These are phyloP conservation scores for Nannospalax galili DNA, from an alignment of 2,113 vertebrate genomes.

Conservation along the genomic window DNA sequence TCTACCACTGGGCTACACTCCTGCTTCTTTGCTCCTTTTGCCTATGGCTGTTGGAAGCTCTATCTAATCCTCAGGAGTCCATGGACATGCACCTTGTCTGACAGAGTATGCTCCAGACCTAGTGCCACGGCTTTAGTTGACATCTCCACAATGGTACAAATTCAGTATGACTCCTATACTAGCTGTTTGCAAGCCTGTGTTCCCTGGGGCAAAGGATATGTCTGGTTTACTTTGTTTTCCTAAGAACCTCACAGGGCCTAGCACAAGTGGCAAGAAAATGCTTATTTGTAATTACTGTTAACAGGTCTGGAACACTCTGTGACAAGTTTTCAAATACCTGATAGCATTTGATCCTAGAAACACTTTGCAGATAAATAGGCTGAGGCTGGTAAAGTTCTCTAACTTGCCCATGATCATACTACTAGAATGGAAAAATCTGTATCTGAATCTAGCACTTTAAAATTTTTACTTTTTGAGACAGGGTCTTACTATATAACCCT, in stretches of 20 bases:
- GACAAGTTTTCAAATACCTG: background rate
- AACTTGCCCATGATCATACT: background rate
- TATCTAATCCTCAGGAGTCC: background rate
- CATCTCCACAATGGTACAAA: background rate
- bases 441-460: background rate
- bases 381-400: too few relatives aligned
- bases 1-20: background rate
- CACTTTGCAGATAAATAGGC: background rate
- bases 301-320: background rate
- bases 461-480: too few relatives aligned
- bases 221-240: background rate
- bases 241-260: background rate
- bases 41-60: background rate
- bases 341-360: background rate
- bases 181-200: background rate
- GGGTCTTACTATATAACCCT: too few relatives aligned
- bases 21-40: background rate
- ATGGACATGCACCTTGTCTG: background rate
- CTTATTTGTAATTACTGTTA: background rate
- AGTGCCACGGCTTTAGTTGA: too few relatives aligned
- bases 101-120: background rate
- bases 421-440: background rate
- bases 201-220: background rate
- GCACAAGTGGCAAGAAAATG: background rate
- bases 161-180: background rate